Evolutionary conservation across 2,797 vertebrate species (phyloP).

Genomic region (Pteronotus mesoamericanus): DNA sequence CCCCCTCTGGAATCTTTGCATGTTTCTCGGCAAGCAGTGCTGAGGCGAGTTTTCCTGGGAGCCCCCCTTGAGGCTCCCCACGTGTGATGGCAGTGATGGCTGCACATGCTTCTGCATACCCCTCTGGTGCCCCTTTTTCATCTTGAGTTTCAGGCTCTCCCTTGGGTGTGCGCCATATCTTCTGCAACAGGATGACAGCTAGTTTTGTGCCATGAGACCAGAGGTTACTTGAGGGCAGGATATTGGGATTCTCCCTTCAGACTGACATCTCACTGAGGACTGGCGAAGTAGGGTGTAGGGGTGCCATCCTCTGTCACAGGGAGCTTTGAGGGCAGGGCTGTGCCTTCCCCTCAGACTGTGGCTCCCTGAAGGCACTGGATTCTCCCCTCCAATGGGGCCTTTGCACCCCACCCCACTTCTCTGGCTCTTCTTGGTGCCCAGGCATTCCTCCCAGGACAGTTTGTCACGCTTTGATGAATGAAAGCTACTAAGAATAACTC

Average conservation of each 20-base stretch:
- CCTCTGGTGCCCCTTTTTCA: not conserved
- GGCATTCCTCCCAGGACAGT: slow-evolving; percentile 53
- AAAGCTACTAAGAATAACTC: slow-evolving; percentile 71
- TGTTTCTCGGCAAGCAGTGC: accelerated
- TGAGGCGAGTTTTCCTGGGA: too few species aligned
- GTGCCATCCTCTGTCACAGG: not conserved
- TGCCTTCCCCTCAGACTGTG: not conserved
- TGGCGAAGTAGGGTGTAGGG: not conserved
- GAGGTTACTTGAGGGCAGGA: not conserved
- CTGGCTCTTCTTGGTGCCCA: not conserved
- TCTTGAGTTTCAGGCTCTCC: not conserved
- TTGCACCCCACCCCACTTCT: not conserved
- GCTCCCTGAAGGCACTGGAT: not conserved
- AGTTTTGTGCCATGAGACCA: not conserved
- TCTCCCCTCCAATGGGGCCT: not conserved
- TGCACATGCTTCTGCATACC: not conserved
- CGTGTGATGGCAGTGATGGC: not conserved
- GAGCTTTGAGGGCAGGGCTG: not conserved
- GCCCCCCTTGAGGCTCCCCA: not conserved
- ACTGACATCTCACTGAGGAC: not conserved
- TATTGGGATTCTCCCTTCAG: not conserved
- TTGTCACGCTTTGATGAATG: slow-evolving; percentile 67
- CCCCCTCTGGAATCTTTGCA: not conserved
- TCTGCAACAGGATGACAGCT: not conserved
- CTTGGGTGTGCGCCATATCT: not conserved